Conservation (phyloP, 2,888 invertebrate species). For the Synergus japonicus region DNA sequence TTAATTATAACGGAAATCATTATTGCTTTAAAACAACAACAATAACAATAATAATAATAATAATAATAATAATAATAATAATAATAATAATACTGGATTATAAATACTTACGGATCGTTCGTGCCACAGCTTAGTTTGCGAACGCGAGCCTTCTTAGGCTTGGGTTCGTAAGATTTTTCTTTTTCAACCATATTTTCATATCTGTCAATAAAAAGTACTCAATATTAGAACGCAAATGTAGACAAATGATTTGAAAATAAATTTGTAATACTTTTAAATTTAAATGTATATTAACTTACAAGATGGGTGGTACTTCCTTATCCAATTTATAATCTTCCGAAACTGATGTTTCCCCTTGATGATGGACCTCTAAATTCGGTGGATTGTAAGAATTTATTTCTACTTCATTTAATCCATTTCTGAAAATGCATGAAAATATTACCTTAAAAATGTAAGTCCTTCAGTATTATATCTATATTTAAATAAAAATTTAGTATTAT, state of each 20-base stretch:
- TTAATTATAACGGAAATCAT: neutral
- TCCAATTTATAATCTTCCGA: neutral
- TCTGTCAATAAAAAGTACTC: neutral
- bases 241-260: neutral
- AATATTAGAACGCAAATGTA: neutral
- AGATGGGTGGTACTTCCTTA: neutral
- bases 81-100: neutral
- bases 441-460: neutral
- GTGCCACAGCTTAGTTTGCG: neutral
- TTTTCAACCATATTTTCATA: neutral
- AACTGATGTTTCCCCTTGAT: neutral
- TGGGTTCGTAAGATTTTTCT: neutral
- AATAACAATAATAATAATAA: too few relatives aligned
- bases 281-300: conserved; percentile 1
- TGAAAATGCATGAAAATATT: neutral
- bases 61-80: neutral
- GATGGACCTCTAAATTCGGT: neutral
- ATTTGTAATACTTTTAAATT: neutral
- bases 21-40: neutral
- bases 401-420: conserved; percentile 14
- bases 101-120: neutral
- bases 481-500: neutral
- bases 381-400: conserved; percentile 24
- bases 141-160: neutral
- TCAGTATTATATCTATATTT: neutral